phyloP scores from a whole-genome alignment of 2,888 invertebrate species.

The Oxyscelio sp. region DNA sequence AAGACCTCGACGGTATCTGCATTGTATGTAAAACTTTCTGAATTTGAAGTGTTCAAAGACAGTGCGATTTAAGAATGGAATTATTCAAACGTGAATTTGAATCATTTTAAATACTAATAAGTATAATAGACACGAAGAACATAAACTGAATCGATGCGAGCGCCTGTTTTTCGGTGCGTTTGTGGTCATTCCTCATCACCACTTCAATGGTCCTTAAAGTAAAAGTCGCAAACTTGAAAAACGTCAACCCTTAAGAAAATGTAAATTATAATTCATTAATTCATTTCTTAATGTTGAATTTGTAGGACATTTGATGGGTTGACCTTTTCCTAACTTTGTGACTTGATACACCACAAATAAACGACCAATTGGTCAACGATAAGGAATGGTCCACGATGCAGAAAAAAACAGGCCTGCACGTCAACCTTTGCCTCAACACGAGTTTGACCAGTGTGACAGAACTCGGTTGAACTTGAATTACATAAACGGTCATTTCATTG shows the following conservation, averaged over 20 bases:
- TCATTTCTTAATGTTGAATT: no score
- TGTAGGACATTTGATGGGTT: no score
- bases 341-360: no score
- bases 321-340: no score
- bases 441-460: not conserved
- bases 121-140: constrained; percentile 80
- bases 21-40: constrained; percentile 69
- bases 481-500: not conserved
- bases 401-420: constrained; percentile 7
- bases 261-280: no score
- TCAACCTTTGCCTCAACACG: not conserved
- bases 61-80: constrained; percentile 41
- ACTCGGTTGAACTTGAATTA: not conserved
- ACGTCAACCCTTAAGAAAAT: no score
- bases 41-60: constrained; percentile 32
- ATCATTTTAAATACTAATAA: constrained; percentile 76
- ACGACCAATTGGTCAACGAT: not conserved
- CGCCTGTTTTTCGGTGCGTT: constrained; percentile 1
- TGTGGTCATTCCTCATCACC: no score
- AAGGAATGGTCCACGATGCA: not conserved
- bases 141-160: constrained; percentile 72
- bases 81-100: constrained; percentile 39
- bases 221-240: no score
- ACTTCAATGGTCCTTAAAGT: no score
- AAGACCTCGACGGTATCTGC: no score